Evolutionary conservation across 2,888 invertebrate genomes (phyloP), one percentile per base, ranked within the genome.

Genomic region (Meteorus cinctellus): DNA sequence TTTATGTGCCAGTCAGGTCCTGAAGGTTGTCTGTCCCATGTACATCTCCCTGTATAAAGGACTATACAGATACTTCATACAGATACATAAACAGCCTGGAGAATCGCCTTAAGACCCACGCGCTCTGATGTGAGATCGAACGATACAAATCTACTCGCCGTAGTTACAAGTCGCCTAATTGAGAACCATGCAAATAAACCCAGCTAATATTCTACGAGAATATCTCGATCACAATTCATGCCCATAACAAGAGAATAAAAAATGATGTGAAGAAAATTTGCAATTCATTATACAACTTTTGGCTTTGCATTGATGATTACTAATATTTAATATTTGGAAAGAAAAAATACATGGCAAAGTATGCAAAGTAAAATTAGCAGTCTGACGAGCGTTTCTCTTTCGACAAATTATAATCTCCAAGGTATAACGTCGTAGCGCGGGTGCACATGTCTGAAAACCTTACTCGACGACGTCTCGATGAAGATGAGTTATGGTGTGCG

Each of bases 401-500:
- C 24, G 41, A 63, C 36, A 63, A 72, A 72, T 72, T 14, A 72
- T 59, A 72, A 63, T 63, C 31, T 72, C 16, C n/a, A 31, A 12
- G 19, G 16, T 41, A 41, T 14, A 31, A 31, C n/a, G 31, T 48
- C 24, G 67, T 72, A 76, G 76, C 66, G 73, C 77, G 77, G 73
- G 75, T 69, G 75, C 75, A 48, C 27, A 72, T 62, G 68, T 24
- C 66, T 66, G 66, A 67, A 68, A 72, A 45, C 65, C 48, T n/a
- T 45, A 78, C 62, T 71, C 74, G 83, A 82, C 80, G 82, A 83
- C 83, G 81, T 80, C 79, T 72, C 79, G 81, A 83, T 80, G 81
- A 79, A 80, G 81, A 84, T 85, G 83, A 85, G 81, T 85, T 84
- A 85, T 79, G 81, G 77, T 70, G 77, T 82, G 62, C 79, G 81